A percentile compares a stretch with the other conserved stretches of the same genome.
Conservation (phyloP, 2,113 vertebrate genomes). For the Pseudopodoces humilis region DNA sequence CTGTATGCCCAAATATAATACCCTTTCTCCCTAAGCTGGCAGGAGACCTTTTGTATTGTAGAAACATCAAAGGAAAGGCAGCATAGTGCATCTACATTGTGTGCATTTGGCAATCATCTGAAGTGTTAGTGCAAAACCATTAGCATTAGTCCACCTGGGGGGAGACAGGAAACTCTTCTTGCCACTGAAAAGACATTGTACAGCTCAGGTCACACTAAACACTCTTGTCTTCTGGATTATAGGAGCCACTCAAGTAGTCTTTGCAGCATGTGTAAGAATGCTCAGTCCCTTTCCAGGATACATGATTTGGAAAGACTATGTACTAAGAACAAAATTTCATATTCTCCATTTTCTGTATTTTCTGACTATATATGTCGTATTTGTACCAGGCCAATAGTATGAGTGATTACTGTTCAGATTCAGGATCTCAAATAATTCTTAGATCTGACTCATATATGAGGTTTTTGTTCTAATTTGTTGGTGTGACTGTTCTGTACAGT, state of each 20-base stretch:
- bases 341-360: background rate
- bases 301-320: background rate
- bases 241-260: background rate
- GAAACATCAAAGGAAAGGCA: background rate
- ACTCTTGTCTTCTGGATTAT: background rate
- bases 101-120: background rate
- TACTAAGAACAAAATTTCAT: background rate
- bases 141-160: background rate
- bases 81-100: background rate
- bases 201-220: background rate
- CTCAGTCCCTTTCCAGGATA: background rate
- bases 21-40: slow-evolving; percentile 16
- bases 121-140: background rate
- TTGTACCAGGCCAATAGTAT: background rate
- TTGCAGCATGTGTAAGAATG: background rate
- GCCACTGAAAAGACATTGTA: background rate
- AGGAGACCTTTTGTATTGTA: slow-evolving; percentile 27
- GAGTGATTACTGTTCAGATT: background rate
- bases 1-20: background rate
- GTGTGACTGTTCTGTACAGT: background rate
- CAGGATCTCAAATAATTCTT: background rate
- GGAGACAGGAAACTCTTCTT: background rate
- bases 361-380: background rate
- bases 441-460: background rate
- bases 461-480: background rate